Base-by-base conservation (phyloP, 2,888 invertebrate species). In the Adineta ricciae region DNA sequence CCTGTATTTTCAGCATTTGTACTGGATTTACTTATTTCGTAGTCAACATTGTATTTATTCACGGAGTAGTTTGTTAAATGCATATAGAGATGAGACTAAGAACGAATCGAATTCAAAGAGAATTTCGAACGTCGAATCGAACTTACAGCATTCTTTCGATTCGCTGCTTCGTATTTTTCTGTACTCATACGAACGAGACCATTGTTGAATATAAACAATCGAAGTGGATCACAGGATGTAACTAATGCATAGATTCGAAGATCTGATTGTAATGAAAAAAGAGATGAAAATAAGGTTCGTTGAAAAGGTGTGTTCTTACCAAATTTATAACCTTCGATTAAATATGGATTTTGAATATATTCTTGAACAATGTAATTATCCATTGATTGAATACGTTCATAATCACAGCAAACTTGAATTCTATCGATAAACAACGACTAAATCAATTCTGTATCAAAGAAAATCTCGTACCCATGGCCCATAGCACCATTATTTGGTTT, bases 51-150 rank as follows among this genome's bases (percentile, higher is more conserved):
- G 88, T 89, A 89, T 87, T 90, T 90, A 88, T 90, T 90, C n/a
- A 90, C 89, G 16, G 90, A 90, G 87, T 90, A 90, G 88, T 90
- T 90, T 27, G 90, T 90, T 87, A 90, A 88, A 88, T 90, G 90
- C 90, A 90, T 90, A 87, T 87, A 90, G 64, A 90, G 87, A 54
- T 88, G 89, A 85, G 88, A 88, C 90, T 90, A 88, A 83, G 88
- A 36, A 83, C 83, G 78, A 86, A 86, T 84, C 84, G 52, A 84
- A n/a, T 46, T 11, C 46, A n/a, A n/a, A n/a, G 36, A 84, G 36
- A 49, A 46, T 41, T 38, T 21, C 1, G 32, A 38, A 38, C 36
- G 36, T 21, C 38, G 7, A 9, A 32, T 16, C 14, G 9, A 83
- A 87, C 89, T 88, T 87, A 90, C 90, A 86, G 90, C 84, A 85